Base-by-base conservation (phyloP, 2,113 vertebrate species). In the Oreochromis spilurus region DNA sequence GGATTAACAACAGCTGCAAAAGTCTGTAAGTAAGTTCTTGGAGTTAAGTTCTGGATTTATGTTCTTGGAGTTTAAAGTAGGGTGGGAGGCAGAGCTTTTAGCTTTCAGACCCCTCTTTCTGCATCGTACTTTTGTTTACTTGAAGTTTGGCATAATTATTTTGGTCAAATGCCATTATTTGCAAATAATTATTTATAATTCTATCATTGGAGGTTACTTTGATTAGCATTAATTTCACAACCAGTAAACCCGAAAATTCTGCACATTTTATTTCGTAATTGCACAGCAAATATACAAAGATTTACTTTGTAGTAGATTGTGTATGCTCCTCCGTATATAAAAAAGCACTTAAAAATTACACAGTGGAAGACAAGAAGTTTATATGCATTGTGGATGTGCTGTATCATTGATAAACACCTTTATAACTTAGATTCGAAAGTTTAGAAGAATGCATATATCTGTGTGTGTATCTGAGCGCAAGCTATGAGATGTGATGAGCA, bases 321-420 rank as follows among this genome's bases (percentile, higher is more conserved):
- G 0, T 43, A 40, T 24, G 17, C 19, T 40, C 62, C 34, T 5
- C 19, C 11, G 1, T 67, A 40, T 38, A 65, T 21, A 36, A 34
- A 34, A 67, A 67, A 21, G 6, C 34, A n/a, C 60, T 67, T 21
- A 21, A 0, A 67, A 38, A 0, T 43, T 16, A 70, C 1, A 70
- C 7, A 43, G 38, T 70, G 65, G 36, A 24, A 43, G 34, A 14
- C 10, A 43, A 43, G 38, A 21, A 1, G 17, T 67, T 67, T n/a
- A 0, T 38, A 67, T 67, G 11, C 60, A 38, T 0, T 67, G 3
- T 36, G 16, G 29, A 62, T 62, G 29, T 62, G 29, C 31, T 62
- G 58, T 19, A 62, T 36, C 58, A 36, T n/a, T 36, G 31, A 36
- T 62, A 0, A 54, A 21, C n/a, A 21, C n/a, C n/a, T 54, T 54